Base-by-base conservation (phyloP, 30 jellyfish, hydroid and myxozoan species). In the Aurelia aurita region DNA sequence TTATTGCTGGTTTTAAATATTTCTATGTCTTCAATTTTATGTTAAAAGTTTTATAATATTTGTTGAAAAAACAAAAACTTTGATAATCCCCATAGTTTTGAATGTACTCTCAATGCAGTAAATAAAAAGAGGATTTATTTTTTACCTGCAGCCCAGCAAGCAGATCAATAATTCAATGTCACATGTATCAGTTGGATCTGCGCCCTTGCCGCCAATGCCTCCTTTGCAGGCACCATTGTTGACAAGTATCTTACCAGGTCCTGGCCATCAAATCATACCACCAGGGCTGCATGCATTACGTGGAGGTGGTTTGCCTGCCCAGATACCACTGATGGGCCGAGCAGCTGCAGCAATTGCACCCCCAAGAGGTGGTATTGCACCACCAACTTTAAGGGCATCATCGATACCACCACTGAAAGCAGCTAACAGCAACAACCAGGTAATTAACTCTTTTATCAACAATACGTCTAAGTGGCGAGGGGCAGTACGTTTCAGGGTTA, bases 311-410 rank as follows among this genome's bases (percentile, higher is more conserved):
- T 82, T 95, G 54, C 97, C 95, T 21, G 90, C 98, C 0, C 99
- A 95, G 62, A 90, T 95, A 47, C 99, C 99, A 3, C 47, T 75
- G 57, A 82, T 95, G 74, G 97, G 97, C 11, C 75, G 80, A 16
- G 96, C 95, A 83, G 95, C 99, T 27, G 93, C 97, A 9, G 97
- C 97, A 0, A 83, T 92, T 47, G 96, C 99, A 45, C 97, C 98
- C 9, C 98, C 96, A 68, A 77, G 99, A 69, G 97, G 92, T 10
- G 60, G 96, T 32, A 80, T 85, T 58, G 89, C 94, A 35, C 77
- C 73, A 18, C 86, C 91, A 28, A 64, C 95, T 45, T 53, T 86
- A 63, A 86, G 95, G 54, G 65, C 91, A 28, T 25, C 98, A 2
- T 47, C 96, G 21, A 67, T 94, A 57, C 98, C 97, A 9, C 77